Evolutionary conservation across 35 echinoderm and acorn worm genomes (phyloP).

Genomic region (Stichopus chloronotus): DNA sequence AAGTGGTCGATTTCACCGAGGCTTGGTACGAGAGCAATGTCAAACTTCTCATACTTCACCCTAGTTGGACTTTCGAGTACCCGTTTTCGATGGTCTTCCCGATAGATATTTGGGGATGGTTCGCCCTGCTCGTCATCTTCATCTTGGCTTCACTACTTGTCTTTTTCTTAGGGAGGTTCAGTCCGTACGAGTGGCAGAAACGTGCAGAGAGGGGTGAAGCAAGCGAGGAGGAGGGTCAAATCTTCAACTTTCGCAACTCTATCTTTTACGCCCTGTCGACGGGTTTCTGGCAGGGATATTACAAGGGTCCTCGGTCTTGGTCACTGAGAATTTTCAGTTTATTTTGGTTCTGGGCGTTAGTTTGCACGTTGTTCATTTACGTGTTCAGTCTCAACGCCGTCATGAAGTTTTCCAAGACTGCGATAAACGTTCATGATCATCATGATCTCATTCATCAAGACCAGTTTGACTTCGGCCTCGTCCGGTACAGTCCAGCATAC

Average conservation of each 20-base stretch:
- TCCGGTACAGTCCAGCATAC: constrained; percentile 77
- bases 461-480: constrained; percentile 71
- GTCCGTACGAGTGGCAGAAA: constrained; percentile 74
- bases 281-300: constrained; percentile 73
- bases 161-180: constrained; percentile 60
- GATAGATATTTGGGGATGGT: constrained; percentile 66
- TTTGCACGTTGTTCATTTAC: constrained; percentile 76
- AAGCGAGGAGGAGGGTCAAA: constrained; percentile 56
- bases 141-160: constrained; percentile 58
- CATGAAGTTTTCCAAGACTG: constrained; percentile 69
- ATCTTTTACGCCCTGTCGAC: constrained; percentile 57
- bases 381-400: constrained; percentile 71
- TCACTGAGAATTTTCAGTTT: constrained; percentile 58
- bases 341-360: constrained; percentile 72
- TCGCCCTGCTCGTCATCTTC: constrained; percentile 69
- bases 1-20: constrained; percentile 75
- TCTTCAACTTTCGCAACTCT: constrained; percentile 72
- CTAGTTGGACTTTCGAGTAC: constrained; percentile 71
- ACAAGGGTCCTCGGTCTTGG: constrained; percentile 62
- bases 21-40: constrained; percentile 61
- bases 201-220: constrained; percentile 55
- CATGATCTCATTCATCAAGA: constrained; percentile 72
- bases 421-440: constrained; percentile 45
- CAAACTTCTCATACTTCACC: constrained; percentile 70
- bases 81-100: constrained; percentile 75